Conservation (phyloP, 2,888 invertebrate genomes). For the Julus scandinavius region DNA sequence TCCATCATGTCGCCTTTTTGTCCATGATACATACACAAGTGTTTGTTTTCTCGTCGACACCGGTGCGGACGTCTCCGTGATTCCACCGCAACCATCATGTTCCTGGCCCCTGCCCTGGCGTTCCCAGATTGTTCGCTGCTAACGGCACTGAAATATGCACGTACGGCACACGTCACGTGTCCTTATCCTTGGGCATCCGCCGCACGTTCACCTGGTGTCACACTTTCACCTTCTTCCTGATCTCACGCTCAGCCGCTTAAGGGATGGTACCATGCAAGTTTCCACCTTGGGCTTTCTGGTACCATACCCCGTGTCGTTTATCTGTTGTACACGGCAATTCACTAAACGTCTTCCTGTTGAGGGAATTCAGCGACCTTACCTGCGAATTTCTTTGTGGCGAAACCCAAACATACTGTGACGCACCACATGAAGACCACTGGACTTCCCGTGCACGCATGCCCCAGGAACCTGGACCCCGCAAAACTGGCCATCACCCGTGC, state of each 20-base stretch:
- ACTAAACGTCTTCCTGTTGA: no score
- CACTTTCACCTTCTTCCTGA: no score
- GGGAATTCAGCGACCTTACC: no score
- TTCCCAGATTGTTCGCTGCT: not conserved
- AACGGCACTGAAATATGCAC: not conserved
- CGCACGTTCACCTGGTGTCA: no score
- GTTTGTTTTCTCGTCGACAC: not conserved
- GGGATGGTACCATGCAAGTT: no score
- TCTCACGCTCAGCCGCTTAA: no score
- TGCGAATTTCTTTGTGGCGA: no score
- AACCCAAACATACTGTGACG: no score
- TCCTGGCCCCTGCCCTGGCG: not conserved
- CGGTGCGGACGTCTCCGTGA: not conserved
- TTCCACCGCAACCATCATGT: not conserved
- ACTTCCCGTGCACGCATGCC: not conserved
- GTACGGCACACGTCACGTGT: not conserved
- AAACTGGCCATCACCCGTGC: not conserved
- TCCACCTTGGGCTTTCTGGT: no score
- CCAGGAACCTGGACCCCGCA: not conserved
- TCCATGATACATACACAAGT: not conserved
- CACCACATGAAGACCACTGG: not conserved
- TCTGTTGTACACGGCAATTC: no score
- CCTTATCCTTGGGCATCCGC: not conserved
- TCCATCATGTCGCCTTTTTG: not conserved
- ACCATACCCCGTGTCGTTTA: no score